Evolutionary conservation across 2,113 vertebrate species (phyloP).

Genomic region (Nerophis lumbriciformis): DNA sequence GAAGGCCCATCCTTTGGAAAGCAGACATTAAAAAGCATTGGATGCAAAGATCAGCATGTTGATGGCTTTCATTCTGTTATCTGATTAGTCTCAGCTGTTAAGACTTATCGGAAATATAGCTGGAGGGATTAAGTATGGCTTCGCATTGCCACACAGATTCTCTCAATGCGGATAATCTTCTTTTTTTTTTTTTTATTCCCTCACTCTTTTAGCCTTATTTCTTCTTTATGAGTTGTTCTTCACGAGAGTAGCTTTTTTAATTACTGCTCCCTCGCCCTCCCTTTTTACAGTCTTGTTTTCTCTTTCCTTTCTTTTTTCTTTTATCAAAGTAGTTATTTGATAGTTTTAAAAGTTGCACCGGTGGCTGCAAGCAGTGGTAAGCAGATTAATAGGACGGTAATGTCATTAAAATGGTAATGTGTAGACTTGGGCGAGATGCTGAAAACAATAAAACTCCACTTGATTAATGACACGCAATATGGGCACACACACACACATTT

Average conservation of each 20-base stretch:
- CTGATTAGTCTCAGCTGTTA: constrained; percentile 39
- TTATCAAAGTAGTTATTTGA: constrained; percentile 58
- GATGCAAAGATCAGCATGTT: constrained; percentile 25
- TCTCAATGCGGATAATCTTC: constrained; percentile 32
- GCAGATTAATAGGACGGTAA: constrained; percentile 70
- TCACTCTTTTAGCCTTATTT: constrained; percentile 50
- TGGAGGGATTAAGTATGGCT: constrained; percentile 30
- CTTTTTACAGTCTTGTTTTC: constrained; percentile 51
- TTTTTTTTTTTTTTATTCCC: constrained; percentile 55
- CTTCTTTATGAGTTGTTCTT: constrained; percentile 68
- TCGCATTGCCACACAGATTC: constrained; percentile 24
- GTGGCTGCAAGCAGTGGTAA: constrained; percentile 52
- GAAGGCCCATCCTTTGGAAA: constrained; percentile 13
- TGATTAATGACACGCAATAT: constrained; percentile 63
- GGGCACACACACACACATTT: constrained; percentile 12
- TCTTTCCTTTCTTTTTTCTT: constrained; percentile 23
- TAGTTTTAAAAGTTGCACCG: constrained; percentile 67
- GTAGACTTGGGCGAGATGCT: constrained; percentile 65
- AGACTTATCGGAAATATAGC: constrained; percentile 38
- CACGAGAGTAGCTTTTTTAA: constrained; percentile 65
- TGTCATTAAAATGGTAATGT: constrained; percentile 72
- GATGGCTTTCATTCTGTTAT: constrained; percentile 47
- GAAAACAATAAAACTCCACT: constrained; percentile 69
- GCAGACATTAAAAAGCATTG: constrained; percentile 23
- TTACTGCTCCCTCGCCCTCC: constrained; percentile 53